Base-by-base conservation (phyloP, 2,797 vertebrate species). In the Enteromius treurensis region DNA sequence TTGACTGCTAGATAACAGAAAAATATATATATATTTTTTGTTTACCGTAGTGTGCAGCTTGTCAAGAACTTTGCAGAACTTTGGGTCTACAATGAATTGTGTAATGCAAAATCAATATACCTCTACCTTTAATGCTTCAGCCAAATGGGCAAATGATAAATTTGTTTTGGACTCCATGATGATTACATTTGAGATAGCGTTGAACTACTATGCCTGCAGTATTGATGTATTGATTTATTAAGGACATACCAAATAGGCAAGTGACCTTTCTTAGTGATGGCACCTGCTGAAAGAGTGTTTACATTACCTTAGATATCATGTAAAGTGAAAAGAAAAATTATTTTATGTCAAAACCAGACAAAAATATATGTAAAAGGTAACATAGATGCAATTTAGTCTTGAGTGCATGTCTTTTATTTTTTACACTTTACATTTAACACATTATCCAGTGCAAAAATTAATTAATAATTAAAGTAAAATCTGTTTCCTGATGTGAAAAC, bases 101-200 rank as follows among this genome's bases (percentile, higher is more conserved):
- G n/a, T 37, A 69, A 37, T 60, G 4, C 21, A 49, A 81, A 21
- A n/a, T 55, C n/a, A 26, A 26, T 42, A 40, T 40, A 70, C 5
- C 34, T 45, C n/a, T 53, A 53, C 14, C 2, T 42, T 9, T 67
- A 67, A 19, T 19, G 9, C 32, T 42, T 60, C 14, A 21, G 21
- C 34, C 34, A 40, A 58, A 58, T 9, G 4, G 42, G 55, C 32
- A 5, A 26, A 40, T 42, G 0, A 58, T 69, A 60, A 26, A 64
- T 74, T 74, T 51, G 19, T 47, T 81, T 73, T 49, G 69, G 55
- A 42, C 53, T 26, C 34, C 29, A 17, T n/a, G 42, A 55, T 21
- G 3, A 1, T 55, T 74, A 64, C 37, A 29, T 58, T 71, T 26
- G 14, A 37, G 34, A 79, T 17, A 26, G 19, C 29, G 23, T 0